Evolutionary conservation across 2,888 invertebrate genomes (phyloP).

Genomic region (Brachylomia viminalis): DNA sequence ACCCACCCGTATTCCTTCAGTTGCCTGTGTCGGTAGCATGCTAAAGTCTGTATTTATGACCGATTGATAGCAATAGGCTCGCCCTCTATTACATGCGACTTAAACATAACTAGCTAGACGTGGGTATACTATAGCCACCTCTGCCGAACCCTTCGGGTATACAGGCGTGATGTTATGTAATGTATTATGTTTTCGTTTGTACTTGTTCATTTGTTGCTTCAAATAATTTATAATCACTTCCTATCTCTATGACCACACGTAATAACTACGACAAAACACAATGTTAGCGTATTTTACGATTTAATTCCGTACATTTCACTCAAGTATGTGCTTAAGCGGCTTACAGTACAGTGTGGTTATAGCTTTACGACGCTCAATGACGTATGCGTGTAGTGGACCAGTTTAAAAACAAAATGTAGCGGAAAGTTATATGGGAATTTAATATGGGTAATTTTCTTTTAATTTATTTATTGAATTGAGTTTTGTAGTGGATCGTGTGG

Average conservation of each 20-base stretch:
- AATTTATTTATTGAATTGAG: constrained; percentile 4
- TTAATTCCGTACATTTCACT: constrained; percentile 72
- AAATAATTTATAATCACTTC: constrained; percentile 5
- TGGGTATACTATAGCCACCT: background rate
- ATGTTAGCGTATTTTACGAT: constrained; percentile 74
- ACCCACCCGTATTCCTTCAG: too few species aligned
- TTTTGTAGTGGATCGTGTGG: background rate
- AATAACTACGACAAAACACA: constrained; percentile 67
- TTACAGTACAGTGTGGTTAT: constrained; percentile 59
- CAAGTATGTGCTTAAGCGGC: constrained; percentile 69
- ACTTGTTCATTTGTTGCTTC: background rate
- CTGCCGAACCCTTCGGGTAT: background rate
- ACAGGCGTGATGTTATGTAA: too few species aligned
- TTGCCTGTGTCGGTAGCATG: too few species aligned
- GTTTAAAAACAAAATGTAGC: constrained; percentile 35
- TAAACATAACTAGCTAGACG: too few species aligned
- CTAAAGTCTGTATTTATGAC: background rate
- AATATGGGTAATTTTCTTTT: constrained; percentile 27
- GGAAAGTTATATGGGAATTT: constrained; percentile 25
- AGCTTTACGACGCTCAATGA: constrained; percentile 56
- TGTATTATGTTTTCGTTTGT: too few species aligned
- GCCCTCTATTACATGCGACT: too few species aligned
- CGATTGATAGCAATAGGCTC: background rate
- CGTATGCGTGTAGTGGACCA: constrained; percentile 42
- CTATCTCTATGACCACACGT: constrained; percentile 55